phyloP scores from a whole-genome alignment of 1,140 invertebrate species.

The Episyrphus balteatus region DNA sequence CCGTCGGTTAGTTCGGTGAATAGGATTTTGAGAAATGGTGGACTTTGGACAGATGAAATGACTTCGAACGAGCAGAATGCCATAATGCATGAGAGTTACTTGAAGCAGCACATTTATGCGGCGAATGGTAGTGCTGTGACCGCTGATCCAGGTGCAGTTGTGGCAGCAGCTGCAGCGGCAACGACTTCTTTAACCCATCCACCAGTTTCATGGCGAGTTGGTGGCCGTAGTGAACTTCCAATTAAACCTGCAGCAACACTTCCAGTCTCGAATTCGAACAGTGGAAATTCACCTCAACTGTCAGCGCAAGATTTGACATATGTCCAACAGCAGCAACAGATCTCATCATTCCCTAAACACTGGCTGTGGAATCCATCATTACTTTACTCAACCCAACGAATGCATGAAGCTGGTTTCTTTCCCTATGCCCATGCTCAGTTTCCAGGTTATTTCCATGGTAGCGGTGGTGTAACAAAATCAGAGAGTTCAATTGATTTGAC shows the following conservation, averaged over 20 bases:
- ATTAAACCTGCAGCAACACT: no score
- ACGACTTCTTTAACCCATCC: no score
- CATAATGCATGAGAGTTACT: not conserved
- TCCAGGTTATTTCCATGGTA: constrained; percentile 7
- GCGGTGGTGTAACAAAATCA: constrained; percentile 23
- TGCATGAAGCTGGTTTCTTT: constrained; percentile 21
- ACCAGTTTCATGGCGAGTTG: no score
- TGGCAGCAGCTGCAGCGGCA: constrained; percentile 17
- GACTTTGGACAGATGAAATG: constrained; percentile 54
- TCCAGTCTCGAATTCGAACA: no score
- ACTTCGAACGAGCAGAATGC: constrained; percentile 33
- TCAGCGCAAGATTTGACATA: constrained; percentile 23
- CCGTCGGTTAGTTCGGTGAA: constrained; percentile 93
- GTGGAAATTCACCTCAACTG: constrained; percentile 5
- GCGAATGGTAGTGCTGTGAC: no score
- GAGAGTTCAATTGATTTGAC: constrained; percentile 32
- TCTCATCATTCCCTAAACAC: constrained; percentile 26
- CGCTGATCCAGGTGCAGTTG: constrained; percentile 4
- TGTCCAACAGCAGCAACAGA: constrained; percentile 9
- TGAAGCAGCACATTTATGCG: not conserved
- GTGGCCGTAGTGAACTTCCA: no score
- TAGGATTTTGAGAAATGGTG: constrained; percentile 80
- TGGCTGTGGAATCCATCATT: constrained; percentile 35
- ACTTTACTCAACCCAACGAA: constrained; percentile 28
- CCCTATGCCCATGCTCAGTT: constrained; percentile 13